A percentile compares a stretch with the other conserved stretches of the same genome.
phyloP scores from a whole-genome alignment of 2,113 vertebrate genomes.

The Thalassoma bifasciatum region DNA sequence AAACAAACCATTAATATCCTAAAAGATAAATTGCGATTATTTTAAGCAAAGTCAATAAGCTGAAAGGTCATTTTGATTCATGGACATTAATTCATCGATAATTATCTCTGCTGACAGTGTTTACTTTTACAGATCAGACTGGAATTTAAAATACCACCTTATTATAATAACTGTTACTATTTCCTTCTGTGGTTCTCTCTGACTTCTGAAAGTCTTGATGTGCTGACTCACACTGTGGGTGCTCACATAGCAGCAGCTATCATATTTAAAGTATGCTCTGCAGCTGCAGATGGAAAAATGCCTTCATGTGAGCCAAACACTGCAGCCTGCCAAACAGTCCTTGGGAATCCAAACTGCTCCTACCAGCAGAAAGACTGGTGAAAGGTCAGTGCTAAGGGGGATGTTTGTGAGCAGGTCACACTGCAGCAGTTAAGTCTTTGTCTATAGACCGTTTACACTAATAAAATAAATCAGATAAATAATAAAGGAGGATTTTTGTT shows the following conservation, averaged over 20 bases:
- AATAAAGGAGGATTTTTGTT: conserved; percentile 52
- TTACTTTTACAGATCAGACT: no score
- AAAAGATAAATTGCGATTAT: no score
- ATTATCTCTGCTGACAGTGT: no score
- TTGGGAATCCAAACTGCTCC: conserved; percentile 38
- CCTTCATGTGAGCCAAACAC: conserved; percentile 27
- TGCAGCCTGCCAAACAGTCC: conserved; percentile 30
- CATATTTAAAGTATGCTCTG: conserved; percentile 25
- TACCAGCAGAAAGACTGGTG: conserved; percentile 54
- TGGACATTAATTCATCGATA: no score
- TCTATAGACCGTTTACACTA: conserved; percentile 26
- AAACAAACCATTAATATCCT: no score
- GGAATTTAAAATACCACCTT: no score
- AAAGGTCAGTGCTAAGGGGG: conserved; percentile 51
- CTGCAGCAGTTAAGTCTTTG: not conserved
- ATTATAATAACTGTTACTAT: no score
- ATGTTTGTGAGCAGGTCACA: conserved; percentile 5
- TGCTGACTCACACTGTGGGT: not conserved
- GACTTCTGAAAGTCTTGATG: not conserved
- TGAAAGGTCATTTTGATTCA: no score
- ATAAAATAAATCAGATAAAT: no score
- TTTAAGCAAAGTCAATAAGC: no score
- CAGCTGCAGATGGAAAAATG: conserved; percentile 31
- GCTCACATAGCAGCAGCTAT: conserved; percentile 27
- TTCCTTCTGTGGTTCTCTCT: not conserved